These are phyloP conservation scores for Lithophane socia DNA, from an alignment of 2,888 invertebrate species.

Conservation along the genomic window DNA sequence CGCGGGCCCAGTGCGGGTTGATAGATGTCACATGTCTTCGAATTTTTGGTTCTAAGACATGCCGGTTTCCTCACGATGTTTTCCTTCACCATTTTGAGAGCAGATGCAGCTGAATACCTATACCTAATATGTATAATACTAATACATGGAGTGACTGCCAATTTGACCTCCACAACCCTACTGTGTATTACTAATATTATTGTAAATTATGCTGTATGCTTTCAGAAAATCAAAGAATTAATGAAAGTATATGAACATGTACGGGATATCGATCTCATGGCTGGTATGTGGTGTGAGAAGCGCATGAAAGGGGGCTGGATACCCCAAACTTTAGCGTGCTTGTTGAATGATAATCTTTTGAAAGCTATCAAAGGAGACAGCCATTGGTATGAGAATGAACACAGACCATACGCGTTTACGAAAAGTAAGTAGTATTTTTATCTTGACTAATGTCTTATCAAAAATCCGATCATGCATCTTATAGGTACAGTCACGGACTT, in stretches of 20 bases:
- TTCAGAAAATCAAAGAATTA: conserved; percentile 70
- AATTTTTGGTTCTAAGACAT: too few species aligned
- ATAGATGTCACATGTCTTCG: too few species aligned
- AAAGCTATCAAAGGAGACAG: conserved; percentile 94
- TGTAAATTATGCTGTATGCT: neutral
- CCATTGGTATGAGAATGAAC: conserved; percentile 92
- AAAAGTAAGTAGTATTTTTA: conserved; percentile 62
- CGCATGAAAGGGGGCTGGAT: conserved; percentile 94
- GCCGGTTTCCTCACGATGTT: too few species aligned
- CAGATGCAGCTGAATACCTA: too few species aligned
- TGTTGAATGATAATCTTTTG: conserved; percentile 96
- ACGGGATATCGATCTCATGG: conserved; percentile 96
- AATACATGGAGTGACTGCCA: too few species aligned
- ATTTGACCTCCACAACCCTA: neutral
- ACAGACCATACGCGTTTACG: conserved; percentile 74
- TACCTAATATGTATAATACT: too few species aligned
- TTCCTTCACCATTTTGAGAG: too few species aligned
- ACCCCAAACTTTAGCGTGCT: conserved; percentile 96
- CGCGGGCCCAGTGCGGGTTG: too few species aligned
- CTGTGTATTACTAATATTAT: neutral
- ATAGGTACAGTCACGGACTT: too few species aligned
- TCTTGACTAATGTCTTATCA: neutral
- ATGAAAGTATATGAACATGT: conserved; percentile 87
- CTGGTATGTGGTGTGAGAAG: conserved; percentile 95
- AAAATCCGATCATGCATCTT: neutral